These are phyloP conservation scores for Rosalia funebris DNA, from an alignment of 2,888 invertebrate species.

Conservation along the genomic window DNA sequence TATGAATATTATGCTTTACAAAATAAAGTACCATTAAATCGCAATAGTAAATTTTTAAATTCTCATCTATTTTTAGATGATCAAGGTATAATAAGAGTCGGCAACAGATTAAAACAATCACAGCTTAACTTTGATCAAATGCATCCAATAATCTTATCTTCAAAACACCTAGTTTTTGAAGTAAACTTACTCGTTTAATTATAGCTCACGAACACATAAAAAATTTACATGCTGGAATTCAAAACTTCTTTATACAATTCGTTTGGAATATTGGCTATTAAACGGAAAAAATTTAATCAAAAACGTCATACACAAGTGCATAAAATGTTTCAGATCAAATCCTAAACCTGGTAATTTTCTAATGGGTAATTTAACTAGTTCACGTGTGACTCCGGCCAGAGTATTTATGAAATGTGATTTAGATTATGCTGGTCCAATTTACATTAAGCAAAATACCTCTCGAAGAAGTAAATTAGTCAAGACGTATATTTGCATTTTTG, in stretches of 20 bases:
- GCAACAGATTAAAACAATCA: slow-evolving; percentile 19
- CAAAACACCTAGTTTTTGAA: slow-evolving; percentile 11
- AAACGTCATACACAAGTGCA: slow-evolving; percentile 12
- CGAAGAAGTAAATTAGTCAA: slow-evolving; percentile 37
- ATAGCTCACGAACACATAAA: slow-evolving; percentile 11
- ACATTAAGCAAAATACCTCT: slow-evolving; percentile 29
- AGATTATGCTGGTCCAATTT: slow-evolving; percentile 48
- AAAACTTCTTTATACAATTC: slow-evolving; percentile 12
- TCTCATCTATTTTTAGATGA: slow-evolving; percentile 21
- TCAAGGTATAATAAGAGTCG: slow-evolving; percentile 19
- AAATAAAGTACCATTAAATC: too few relatives aligned
- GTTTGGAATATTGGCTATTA: slow-evolving; percentile 18
- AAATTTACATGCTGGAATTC: slow-evolving; percentile 18
- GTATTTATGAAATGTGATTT: slow-evolving; percentile 37
- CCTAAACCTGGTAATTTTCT: slow-evolving; percentile 24
- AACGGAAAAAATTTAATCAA: slow-evolving; percentile 16
- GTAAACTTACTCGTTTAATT: slow-evolving; percentile 22
- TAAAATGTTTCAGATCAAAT: slow-evolving; percentile 33
- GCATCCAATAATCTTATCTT: slow-evolving; percentile 13
- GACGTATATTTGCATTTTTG: slow-evolving; percentile 47
- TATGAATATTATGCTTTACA: slow-evolving; percentile 1
- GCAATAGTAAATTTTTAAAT: slow-evolving; percentile 9
- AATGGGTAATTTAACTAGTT: slow-evolving; percentile 35
- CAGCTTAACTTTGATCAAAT: slow-evolving; percentile 11
- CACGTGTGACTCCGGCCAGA: slow-evolving; percentile 22